Conservation (phyloP, 1,140 invertebrate species). For the Hirudo medicinalis region DNA sequence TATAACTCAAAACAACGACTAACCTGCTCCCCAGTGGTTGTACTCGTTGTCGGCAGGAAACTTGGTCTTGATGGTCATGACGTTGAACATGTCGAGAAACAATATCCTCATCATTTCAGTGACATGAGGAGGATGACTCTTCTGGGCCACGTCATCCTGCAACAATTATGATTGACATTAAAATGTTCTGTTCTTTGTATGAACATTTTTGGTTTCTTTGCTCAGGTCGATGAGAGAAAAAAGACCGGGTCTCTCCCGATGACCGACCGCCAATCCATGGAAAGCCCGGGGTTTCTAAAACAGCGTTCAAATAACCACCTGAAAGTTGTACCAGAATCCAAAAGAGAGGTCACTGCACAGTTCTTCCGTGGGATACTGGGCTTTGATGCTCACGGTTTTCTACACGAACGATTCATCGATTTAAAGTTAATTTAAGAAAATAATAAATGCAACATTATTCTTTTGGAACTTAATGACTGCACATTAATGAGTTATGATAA, state of each 20-base stretch:
- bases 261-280: too few species aligned
- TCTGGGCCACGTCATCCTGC: conserved; percentile 52
- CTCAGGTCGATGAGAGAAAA: too few species aligned
- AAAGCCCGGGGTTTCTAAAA: too few species aligned
- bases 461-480: too few species aligned
- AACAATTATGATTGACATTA: conserved; percentile 27
- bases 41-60: conserved; percentile 44
- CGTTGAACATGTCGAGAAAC: conserved; percentile 51
- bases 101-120: conserved; percentile 49
- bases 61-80: conserved; percentile 54
- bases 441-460: not conserved
- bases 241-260: too few species aligned
- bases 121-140: conserved; percentile 43
- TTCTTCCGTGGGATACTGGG: conserved; percentile 70
- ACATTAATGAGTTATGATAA: too few species aligned
- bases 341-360: conserved; percentile 66
- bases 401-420: conserved; percentile 24
- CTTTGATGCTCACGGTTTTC: conserved; percentile 61
- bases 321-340: conserved; percentile 78
- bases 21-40: conserved; percentile 38
- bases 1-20: conserved; percentile 11
- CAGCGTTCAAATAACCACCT: conserved; percentile 44
- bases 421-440: not conserved
- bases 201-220: too few species aligned
- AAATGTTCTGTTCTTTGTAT: conserved; percentile 13